Conservation (phyloP, 2,888 invertebrate genomes). For the Axea sp. region DNA sequence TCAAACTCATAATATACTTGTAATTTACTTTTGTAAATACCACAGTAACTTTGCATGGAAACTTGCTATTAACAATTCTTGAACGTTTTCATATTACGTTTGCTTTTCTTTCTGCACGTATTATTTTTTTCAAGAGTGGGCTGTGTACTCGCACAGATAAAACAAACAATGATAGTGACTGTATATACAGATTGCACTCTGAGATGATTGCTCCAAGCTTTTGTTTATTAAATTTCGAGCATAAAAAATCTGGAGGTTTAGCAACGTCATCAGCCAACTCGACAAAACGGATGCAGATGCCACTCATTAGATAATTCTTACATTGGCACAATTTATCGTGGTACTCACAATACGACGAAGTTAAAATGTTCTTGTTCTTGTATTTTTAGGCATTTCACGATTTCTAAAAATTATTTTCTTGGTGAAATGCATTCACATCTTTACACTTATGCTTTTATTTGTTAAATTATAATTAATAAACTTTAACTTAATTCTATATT, state of each 20-base stretch:
- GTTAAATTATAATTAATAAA: no score
- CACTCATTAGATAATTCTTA: conserved; percentile 13
- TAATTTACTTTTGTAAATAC: no score
- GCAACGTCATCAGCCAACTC: conserved; percentile 6
- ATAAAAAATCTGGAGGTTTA: conserved; percentile 27
- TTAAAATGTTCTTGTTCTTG: background rate
- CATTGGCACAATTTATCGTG: conserved; percentile 15
- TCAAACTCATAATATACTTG: no score
- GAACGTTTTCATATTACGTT: no score
- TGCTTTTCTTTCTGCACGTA: conserved; percentile 1
- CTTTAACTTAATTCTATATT: no score
- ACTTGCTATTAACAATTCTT: no score
- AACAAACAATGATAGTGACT: conserved; percentile 6
- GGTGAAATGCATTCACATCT: no score
- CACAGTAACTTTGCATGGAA: no score
- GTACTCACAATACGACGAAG: background rate
- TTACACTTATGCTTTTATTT: no score
- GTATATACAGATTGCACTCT: conserved; percentile 25
- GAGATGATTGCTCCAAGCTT: conserved; percentile 34
- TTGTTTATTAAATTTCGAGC: conserved; percentile 46
- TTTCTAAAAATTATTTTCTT: no score
- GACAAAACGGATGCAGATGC: conserved; percentile 2
- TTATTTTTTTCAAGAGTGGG: conserved; percentile 12
- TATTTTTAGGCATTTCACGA: no score
- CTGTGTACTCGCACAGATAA: conserved; percentile 7